Base-by-base conservation (phyloP, 2,113 vertebrate species). In the Dunckerocampus dactyliophorus region DNA sequence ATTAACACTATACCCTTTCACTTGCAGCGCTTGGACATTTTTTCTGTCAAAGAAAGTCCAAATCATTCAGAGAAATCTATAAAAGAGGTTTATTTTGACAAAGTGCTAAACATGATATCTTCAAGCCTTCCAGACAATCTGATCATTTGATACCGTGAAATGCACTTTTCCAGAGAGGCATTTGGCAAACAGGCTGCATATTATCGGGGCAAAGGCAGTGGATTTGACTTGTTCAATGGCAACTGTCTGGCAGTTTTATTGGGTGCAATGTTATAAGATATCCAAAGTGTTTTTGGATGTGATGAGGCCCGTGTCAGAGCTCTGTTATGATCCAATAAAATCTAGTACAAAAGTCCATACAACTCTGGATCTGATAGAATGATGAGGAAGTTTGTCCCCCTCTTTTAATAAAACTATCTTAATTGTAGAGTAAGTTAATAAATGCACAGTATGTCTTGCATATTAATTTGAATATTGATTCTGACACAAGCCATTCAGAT, bases 41-140 rank as follows among this genome's bases (percentile, higher is more conserved):
- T 39, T 47, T 28, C 13, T 49, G 69, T 77, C 65, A 66, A 66
- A 61, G 39, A 50, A 63, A 77, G 63, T 56, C 71, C 53, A 76
- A 67, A 76, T 60, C 55, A 59, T 66, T 84, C 64, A 65, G 69
- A 70, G 47, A 64, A 59, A 79, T 69, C 57, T 50, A 67, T 72
- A 66, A 77, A 69, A 74, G 16, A 69, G 49, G 67, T 72, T 71
- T 74, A 71, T 80, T 84, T 82, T 81, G 80, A 81, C 74, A 73
- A 65, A 75, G 2, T 11, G 22, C 0, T 59, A 50, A 69, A 81
- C 52, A 66, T 42, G 71, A 69, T 79, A 79, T 65, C 63, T 53
- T 49, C 42, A 12, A 24, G 59, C 42, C 24, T 76, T 68, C 65
- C 67, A 72, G 62, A 77, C 76, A 67, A 64, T 71, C 63, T 21